Evolutionary conservation across 2,113 vertebrate species (phyloP).

Genomic region (Dicrurus megarhynchus): DNA sequence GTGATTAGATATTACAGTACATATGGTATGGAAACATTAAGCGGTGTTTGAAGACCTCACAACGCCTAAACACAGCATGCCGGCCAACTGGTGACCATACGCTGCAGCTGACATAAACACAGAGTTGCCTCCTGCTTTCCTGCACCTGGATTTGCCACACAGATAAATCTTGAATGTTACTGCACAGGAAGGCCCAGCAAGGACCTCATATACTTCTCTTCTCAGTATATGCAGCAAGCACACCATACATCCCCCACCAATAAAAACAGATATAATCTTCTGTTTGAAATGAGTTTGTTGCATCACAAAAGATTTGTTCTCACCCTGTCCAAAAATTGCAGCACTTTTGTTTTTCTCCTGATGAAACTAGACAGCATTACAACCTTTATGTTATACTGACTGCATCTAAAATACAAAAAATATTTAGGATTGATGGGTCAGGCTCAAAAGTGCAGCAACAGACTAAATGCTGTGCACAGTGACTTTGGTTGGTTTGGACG

Average conservation of each 20-base stretch:
- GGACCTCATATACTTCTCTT: not conserved
- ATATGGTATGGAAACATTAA: constrained; percentile 13
- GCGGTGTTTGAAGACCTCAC: not conserved
- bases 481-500: not conserved
- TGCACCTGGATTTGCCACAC: not conserved
- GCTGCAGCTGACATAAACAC: not conserved
- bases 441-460: not conserved
- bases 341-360: not conserved
- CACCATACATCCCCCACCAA: not conserved
- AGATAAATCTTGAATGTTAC: not conserved
- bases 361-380: not conserved
- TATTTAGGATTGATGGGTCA: not conserved
- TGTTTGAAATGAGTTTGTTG: not conserved
- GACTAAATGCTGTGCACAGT: not conserved
- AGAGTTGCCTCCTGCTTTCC: not conserved
- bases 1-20: not conserved
- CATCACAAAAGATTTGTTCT: not conserved
- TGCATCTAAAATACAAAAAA: not conserved
- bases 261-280: not conserved
- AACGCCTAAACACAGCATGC: not conserved
- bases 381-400: not conserved
- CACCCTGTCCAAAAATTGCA: not conserved
- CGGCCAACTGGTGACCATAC: not conserved
- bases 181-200: not conserved
- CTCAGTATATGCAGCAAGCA: not conserved